Percentiles rank a stretch among this genome's conserved stretches.
phyloP scores from a whole-genome alignment of 2,888 invertebrate genomes.

The Lamellibrachia columna region DNA sequence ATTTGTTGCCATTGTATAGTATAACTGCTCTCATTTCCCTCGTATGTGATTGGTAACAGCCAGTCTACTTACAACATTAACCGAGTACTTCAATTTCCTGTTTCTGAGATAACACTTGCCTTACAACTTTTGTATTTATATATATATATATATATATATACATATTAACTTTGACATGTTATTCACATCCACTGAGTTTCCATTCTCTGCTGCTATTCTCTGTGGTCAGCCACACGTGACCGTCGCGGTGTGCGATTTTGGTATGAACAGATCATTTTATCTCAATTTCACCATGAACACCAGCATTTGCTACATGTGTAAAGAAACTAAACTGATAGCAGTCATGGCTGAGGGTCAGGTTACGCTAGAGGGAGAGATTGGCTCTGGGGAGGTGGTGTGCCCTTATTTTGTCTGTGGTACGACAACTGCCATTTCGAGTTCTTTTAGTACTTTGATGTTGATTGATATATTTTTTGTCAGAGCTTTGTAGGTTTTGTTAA shows the following conservation, averaged over 20 bases:
- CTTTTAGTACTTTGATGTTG: neutral
- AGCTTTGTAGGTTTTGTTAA: neutral
- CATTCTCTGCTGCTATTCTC: neutral
- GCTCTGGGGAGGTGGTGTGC: neutral
- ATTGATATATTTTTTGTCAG: neutral
- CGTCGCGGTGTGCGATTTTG: neutral
- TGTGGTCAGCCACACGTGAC: neutral
- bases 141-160: neutral
- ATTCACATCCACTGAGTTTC: neutral
- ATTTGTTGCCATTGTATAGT: no score
- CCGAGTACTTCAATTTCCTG: neutral
- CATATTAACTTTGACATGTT: neutral
- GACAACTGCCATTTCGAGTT: neutral
- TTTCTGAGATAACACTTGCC: neutral
- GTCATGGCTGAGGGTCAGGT: neutral
- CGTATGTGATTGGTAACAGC: neutral
- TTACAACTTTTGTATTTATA: neutral
- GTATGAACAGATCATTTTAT: neutral
- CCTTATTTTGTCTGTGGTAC: neutral
- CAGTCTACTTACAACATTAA: neutral
- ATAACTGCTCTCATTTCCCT: no score
- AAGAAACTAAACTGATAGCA: neutral
- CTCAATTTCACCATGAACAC: neutral
- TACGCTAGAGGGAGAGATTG: neutral
- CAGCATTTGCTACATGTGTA: neutral